Conservation (phyloP, 2,797 vertebrate species). For the Phylloscopus collybita region DNA sequence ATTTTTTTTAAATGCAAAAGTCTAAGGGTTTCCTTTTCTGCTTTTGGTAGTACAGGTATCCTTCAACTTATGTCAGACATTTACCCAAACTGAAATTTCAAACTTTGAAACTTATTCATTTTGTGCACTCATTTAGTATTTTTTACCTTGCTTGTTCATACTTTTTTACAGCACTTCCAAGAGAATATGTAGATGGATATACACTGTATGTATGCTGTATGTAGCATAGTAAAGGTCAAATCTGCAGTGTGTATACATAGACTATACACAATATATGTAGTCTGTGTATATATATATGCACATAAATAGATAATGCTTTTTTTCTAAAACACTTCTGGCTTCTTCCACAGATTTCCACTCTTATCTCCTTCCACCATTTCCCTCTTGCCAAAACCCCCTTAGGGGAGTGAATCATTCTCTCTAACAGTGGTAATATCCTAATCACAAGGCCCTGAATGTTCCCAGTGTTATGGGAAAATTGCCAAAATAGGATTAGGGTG, state of each 20-base stretch:
- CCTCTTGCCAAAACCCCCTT: neutral
- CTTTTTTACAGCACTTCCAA: neutral
- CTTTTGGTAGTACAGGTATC: neutral
- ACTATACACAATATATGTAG: neutral
- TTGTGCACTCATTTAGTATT: neutral
- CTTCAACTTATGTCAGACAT: neutral
- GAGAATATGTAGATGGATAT: neutral
- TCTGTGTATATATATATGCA: neutral
- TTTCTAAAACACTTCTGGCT: neutral
- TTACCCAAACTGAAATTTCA: neutral
- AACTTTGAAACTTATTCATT: neutral
- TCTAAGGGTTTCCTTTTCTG: neutral
- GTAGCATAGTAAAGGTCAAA: neutral
- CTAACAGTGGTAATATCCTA: neutral
- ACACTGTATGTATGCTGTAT: neutral
- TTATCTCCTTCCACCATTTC: neutral
- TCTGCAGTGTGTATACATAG: neutral
- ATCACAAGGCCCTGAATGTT: slow-evolving; percentile 10
- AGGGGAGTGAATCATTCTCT: slow-evolving; percentile 16
- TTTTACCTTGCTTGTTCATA: neutral
- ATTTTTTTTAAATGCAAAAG: neutral
- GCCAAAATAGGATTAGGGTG: slow-evolving; percentile 24
- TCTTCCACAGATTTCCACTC: neutral
- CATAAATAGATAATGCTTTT: neutral
- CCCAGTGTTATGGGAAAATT: slow-evolving; percentile 1